Conservation (phyloP, 2,113 vertebrate genomes). For the Lophura nycthemera region DNA sequence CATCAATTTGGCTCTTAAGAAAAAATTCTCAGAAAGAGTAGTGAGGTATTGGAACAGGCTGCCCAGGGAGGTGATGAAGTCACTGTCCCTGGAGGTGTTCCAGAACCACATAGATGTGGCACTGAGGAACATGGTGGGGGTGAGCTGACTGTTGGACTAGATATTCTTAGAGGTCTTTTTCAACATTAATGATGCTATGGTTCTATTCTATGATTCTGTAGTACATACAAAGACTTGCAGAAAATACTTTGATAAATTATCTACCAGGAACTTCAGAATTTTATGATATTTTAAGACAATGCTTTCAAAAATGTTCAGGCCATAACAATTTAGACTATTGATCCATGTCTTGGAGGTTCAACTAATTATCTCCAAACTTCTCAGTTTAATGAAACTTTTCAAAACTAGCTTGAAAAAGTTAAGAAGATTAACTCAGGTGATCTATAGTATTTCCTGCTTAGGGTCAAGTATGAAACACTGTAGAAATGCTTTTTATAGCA, state of each 20-base stretch:
- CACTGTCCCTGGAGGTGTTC: too few species aligned
- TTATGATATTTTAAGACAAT: constrained; percentile 16
- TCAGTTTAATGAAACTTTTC: constrained; percentile 8
- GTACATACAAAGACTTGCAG: not conserved
- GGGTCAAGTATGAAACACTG: not conserved
- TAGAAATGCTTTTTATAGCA: constrained; percentile 9
- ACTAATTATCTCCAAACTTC: not conserved
- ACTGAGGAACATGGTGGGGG: too few species aligned
- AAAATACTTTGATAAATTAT: constrained; percentile 30
- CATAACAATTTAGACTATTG: not conserved
- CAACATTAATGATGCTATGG: too few species aligned
- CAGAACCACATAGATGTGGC: too few species aligned
- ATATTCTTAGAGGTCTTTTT: too few species aligned
- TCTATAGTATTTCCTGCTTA: not conserved
- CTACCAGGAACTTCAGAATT: not conserved
- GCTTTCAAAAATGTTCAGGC: not conserved
- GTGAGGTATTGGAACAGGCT: too few species aligned
- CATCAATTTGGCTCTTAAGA: too few species aligned
- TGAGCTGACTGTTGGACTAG: too few species aligned
- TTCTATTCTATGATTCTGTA: too few species aligned
- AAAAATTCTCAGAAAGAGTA: too few species aligned
- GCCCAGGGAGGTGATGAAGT: too few species aligned
- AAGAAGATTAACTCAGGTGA: not conserved
- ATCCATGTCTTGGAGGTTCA: not conserved
- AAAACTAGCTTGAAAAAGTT: constrained; percentile 2